A percentile compares a stretch with the other conserved stretches of the same genome.
phyloP scores from a whole-genome alignment of 2,113 vertebrate genomes.

The Rhea pennata region DNA sequence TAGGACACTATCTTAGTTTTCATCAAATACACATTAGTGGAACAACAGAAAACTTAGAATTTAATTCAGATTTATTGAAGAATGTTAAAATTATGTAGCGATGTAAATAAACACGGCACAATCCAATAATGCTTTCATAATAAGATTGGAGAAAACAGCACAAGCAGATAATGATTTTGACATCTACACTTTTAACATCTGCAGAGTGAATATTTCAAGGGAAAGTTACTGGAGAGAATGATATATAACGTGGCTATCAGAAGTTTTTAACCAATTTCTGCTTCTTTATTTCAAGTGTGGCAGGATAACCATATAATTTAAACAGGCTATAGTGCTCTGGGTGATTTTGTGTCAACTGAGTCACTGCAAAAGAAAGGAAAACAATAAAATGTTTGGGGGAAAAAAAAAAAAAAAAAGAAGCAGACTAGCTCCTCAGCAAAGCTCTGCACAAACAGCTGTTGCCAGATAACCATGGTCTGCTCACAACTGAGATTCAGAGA shows the following conservation, averaged over 20 bases:
- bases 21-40: not conserved
- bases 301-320: not conserved
- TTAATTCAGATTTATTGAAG: not conserved
- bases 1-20: not conserved
- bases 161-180: not conserved
- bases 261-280: not conserved
- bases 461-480: not conserved
- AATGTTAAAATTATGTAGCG: not conserved
- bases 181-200: not conserved
- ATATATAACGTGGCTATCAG: not conserved
- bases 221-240: not conserved
- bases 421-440: not conserved
- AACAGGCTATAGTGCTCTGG: not conserved
- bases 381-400: not conserved
- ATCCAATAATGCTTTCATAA: not conserved
- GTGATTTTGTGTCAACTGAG: slow-evolving; percentile 2
- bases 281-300: not conserved
- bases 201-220: not conserved
- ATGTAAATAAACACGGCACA: not conserved
- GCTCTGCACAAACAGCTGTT: not conserved
- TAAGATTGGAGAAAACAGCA: not conserved
- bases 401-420: not conserved
- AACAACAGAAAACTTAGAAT: not conserved
- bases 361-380: not conserved
- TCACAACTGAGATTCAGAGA: not conserved